Conservation (phyloP, 2,888 invertebrate species). For the Podabrus alpinus region DNA sequence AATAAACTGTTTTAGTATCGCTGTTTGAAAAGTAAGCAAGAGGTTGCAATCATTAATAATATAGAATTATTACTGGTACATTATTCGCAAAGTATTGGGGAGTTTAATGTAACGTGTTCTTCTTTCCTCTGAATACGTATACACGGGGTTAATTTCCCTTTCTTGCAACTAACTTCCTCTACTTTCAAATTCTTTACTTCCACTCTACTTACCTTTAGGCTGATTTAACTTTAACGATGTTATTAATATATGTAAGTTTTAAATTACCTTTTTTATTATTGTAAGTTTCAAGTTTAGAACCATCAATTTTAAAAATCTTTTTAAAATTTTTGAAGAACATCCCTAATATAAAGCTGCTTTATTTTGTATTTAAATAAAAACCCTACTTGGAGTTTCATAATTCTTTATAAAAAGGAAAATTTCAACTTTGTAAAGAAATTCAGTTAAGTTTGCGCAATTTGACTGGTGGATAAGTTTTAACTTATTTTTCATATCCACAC, state of each 20-base stretch:
- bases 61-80: constrained; percentile 36
- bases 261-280: constrained; percentile 10
- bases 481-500: constrained; percentile 19
- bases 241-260: constrained; percentile 12
- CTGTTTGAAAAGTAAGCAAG: constrained; percentile 21
- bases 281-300: not conserved
- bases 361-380: not conserved
- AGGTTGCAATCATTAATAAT: constrained; percentile 34
- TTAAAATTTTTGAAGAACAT: not conserved
- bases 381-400: not conserved
- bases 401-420: not conserved
- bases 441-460: not conserved
- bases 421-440: not conserved
- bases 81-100: constrained; percentile 34
- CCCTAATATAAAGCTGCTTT: not conserved
- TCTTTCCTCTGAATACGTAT: constrained; percentile 32
- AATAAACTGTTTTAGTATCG: constrained; percentile 20
- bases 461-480: not conserved
- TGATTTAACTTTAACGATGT: constrained; percentile 14
- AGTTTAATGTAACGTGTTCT: constrained; percentile 36
- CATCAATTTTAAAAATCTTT: not conserved
- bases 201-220: constrained; percentile 25
- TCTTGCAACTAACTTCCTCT: constrained; percentile 29
- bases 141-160: constrained; percentile 31
- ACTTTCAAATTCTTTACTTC: constrained; percentile 31